A percentile compares a stretch with the other conserved stretches of the same genome.
Conservation (phyloP, 2,797 vertebrate species). For the Sebastes oblongus region DNA sequence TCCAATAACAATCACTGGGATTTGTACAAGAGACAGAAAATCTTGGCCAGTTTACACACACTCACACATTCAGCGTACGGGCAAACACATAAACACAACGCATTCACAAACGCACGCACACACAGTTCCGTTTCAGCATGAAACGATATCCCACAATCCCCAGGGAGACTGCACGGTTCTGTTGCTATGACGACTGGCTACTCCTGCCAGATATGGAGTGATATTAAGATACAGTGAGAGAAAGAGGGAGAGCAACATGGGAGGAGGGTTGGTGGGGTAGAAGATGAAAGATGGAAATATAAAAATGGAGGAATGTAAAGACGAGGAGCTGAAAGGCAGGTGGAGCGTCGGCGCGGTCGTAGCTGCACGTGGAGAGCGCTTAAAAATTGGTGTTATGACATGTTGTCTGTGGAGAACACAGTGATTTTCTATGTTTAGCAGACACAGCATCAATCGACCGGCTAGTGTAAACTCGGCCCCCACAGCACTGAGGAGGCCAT, state of each 20-base stretch:
- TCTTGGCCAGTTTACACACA: slow-evolving; percentile 41
- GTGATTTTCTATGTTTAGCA: slow-evolving; percentile 47
- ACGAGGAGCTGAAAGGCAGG: not conserved
- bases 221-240: slow-evolving; percentile 80
- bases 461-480: slow-evolving; percentile 29
- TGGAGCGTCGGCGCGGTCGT: not conserved
- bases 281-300: slow-evolving; percentile 33
- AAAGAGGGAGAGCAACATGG: slow-evolving; percentile 51
- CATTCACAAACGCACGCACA: slow-evolving; percentile 42
- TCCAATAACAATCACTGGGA: slow-evolving; percentile 54
- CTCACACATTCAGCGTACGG: slow-evolving; percentile 8
- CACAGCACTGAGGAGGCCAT: slow-evolving; percentile 25
- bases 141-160: slow-evolving; percentile 85
- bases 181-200: slow-evolving; percentile 87
- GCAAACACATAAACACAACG: slow-evolving; percentile 29
- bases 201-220: slow-evolving; percentile 82
- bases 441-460: slow-evolving; percentile 38
- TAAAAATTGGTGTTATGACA: slow-evolving; percentile 10
- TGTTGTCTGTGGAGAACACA: slow-evolving; percentile 15
- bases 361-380: not conserved
- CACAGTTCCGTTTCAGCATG: slow-evolving; percentile 75
- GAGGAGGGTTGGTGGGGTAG: slow-evolving; percentile 28
- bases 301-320: slow-evolving; percentile 17
- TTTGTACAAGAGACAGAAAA: slow-evolving; percentile 49
- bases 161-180: slow-evolving; percentile 80